Conservation (phyloP, 2,888 invertebrate genomes). For the Halictus ligatus region DNA sequence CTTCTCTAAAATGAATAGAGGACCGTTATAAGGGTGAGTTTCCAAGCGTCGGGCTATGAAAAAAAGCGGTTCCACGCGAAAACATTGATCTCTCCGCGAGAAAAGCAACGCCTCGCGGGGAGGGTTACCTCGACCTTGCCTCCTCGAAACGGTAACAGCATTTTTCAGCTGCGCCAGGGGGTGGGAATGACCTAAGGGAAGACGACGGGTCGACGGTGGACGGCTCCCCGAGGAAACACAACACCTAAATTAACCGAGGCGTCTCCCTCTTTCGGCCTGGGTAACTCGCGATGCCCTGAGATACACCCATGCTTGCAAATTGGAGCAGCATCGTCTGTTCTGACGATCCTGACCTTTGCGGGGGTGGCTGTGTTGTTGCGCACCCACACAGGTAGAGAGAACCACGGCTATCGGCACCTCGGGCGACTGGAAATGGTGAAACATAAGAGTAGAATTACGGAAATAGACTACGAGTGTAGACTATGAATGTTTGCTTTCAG, state of each 20-base stretch:
- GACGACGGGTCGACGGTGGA: constrained; percentile 52
- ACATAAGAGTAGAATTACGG: neutral
- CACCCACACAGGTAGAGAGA: neutral
- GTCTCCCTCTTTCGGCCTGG: constrained; percentile 46
- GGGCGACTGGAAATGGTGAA: neutral
- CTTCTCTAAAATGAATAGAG: neutral
- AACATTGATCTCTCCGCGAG: constrained; percentile 35
- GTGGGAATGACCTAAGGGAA: constrained; percentile 58
- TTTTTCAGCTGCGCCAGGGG: constrained; percentile 36
- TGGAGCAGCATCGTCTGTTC: constrained; percentile 57
- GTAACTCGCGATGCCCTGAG: constrained; percentile 45
- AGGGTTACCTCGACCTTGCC: constrained; percentile 12
- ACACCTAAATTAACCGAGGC: constrained; percentile 77
- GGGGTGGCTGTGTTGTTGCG: neutral
- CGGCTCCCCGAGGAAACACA: constrained; percentile 74
- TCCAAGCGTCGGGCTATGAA: neutral
- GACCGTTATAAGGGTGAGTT: neutral
- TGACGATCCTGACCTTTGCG: constrained; percentile 24
- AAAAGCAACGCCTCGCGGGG: neutral
- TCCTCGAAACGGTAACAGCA: neutral
- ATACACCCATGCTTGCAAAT: constrained; percentile 69
- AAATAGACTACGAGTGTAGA: neutral
- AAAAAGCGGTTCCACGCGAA: neutral
- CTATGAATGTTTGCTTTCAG: neutral
- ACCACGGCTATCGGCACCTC: neutral